phyloP scores from a whole-genome alignment of 2,888 invertebrate genomes.

The Junonia oenone region DNA sequence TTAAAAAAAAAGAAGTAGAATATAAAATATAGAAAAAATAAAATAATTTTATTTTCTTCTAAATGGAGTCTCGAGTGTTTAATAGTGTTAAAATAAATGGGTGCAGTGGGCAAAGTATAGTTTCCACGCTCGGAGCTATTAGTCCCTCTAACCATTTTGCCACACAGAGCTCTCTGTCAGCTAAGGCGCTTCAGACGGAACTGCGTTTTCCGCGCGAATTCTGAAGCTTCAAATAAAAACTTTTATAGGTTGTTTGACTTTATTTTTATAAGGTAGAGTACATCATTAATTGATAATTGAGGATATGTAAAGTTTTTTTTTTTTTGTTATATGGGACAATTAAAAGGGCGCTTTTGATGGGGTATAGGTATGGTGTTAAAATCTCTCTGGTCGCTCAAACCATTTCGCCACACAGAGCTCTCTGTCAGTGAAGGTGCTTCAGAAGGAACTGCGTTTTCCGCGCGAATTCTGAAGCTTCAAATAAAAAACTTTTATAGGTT shows the following conservation, averaged over 20 bases:
- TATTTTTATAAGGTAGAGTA: too few species aligned
- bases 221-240: too few species aligned
- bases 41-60: background rate
- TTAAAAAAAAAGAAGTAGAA: too few species aligned
- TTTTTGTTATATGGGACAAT: too few species aligned
- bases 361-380: too few species aligned
- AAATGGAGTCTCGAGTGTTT: background rate
- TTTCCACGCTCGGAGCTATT: conserved; percentile 31
- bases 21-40: background rate
- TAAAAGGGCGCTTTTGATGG: too few species aligned
- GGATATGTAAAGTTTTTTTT: too few species aligned
- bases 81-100: conserved; percentile 1
- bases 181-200: conserved; percentile 6
- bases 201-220: background rate
- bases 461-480: background rate
- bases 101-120: background rate
- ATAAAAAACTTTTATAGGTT: too few species aligned
- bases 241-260: background rate
- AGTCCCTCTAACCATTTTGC: conserved; percentile 36
- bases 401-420: conserved; percentile 25
- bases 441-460: background rate
- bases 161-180: conserved; percentile 15
- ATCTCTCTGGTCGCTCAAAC: conserved; percentile 40
- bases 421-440: background rate
- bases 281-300: too few species aligned